Conservation (phyloP, 2,113 vertebrate genomes). For the Synodontis membranacea region DNA sequence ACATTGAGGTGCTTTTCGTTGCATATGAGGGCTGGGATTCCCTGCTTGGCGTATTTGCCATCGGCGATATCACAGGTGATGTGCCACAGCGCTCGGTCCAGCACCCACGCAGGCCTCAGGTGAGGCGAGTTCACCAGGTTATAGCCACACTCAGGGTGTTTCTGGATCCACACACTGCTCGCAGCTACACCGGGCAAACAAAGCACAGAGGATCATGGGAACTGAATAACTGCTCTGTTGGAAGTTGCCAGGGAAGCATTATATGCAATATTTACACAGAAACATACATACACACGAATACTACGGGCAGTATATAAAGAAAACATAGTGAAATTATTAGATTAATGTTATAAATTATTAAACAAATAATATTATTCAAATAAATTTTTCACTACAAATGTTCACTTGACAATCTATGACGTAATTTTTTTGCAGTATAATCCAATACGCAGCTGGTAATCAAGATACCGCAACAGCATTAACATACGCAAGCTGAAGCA, state of each 20-base stretch:
- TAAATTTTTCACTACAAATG: not conserved
- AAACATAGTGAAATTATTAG: not conserved
- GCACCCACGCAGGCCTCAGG: conserved; percentile 85
- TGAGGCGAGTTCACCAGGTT: conserved; percentile 88
- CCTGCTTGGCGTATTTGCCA: conserved; percentile 75
- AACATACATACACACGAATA: not conserved
- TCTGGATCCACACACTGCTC: conserved; percentile 82
- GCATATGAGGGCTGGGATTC: conserved; percentile 76
- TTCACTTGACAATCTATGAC: not conserved
- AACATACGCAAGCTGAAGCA: not conserved
- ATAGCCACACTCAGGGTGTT: conserved; percentile 86
- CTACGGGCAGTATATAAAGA: not conserved
- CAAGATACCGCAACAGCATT: not conserved
- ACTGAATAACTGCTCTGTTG: not conserved
- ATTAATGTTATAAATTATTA: no score
- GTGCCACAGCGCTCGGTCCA: conserved; percentile 86
- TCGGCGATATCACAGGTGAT: conserved; percentile 78
- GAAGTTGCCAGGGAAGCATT: not conserved
- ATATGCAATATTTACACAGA: not conserved
- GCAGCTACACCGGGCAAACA: conserved; percentile 65
- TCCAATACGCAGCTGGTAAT: not conserved
- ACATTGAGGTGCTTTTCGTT: conserved; percentile 66
- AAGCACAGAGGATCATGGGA: not conserved
- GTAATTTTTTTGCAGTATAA: not conserved
- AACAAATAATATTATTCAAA: no score